Base-by-base conservation (phyloP, 2,888 invertebrate species). In the Choristoneura rosaceana region DNA sequence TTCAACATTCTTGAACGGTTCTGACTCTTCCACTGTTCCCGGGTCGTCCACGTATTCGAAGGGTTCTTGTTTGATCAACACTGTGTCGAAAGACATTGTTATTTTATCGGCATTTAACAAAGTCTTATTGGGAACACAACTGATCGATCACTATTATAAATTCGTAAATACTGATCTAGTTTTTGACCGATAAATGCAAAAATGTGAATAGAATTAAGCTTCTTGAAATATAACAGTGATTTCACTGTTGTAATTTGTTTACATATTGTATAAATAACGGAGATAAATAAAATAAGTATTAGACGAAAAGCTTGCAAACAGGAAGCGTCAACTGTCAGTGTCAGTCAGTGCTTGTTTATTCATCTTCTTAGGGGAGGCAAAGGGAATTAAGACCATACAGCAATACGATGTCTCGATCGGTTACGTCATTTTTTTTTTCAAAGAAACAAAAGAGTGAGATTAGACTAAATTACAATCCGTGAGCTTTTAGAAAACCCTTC, bases 1-100 rank as follows among this genome's bases (percentile, higher is more conserved):
- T 0, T 7, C 17, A 38, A 65, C 52, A 41, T 15, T 65, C 15
- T 17, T 34, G n/a, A 12, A 10, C 4, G 52, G 14, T 15, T 3
- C 15, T 5, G 50, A 7, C 15, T 12, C 52, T 9, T 52, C 52
- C 52, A 17, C 17, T 8, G 55, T 25, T 43, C 0, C 55, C 8
- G 33, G 5, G 15, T 2, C 25, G 3, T 64, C 64, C n/a, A 15
- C 64, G 12, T 50, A 50, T 2, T 55, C 55, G 7, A 55, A 43
- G 1, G 43, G 65, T 55, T 66, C 66, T 43, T n/a, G 9, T 7
- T 66, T 66, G 12, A 66, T 58, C n/a, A 66, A 25, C 3, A 66
- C 55, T 0, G 66, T 43, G 55, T 66, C 58, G 2, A 66, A 66
- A 55, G 66, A 43, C 66, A 66, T 66, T 10, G 8, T 58, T 4